A percentile compares a stretch with the other conserved stretches of the same genome.
Conservation (phyloP, 2,888 invertebrate species). For the Latrodectus hesperus region DNA sequence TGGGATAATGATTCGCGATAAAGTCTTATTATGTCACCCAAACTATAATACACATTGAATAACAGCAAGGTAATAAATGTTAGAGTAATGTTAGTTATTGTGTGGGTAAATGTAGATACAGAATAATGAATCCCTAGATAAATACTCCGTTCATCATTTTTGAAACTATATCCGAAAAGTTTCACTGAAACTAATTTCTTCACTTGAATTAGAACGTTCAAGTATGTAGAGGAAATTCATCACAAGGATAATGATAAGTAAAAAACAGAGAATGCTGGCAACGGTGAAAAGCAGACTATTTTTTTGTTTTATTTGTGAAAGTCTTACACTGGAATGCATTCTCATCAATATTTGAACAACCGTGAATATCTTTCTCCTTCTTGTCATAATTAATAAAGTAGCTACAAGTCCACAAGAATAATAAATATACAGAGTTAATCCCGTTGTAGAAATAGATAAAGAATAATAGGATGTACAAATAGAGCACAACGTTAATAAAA, state of each 20-base stretch:
- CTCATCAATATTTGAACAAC: neutral
- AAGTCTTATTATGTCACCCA: neutral
- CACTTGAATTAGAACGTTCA: neutral
- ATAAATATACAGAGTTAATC: neutral
- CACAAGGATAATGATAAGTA: neutral
- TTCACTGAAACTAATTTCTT: neutral
- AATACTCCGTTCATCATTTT: neutral
- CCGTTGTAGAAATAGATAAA: neutral
- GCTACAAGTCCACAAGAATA: slow-evolving; percentile 1
- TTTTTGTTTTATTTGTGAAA: neutral
- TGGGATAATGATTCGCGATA: slow-evolving; percentile 6
- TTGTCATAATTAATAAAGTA: neutral
- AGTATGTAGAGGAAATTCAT: neutral
- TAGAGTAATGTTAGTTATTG: neutral
- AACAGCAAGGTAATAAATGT: slow-evolving; percentile 23
- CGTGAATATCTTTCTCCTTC: slow-evolving; percentile 8
- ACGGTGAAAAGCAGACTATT: neutral
- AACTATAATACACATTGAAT: neutral
- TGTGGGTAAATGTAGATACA: neutral
- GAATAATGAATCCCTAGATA: neutral
- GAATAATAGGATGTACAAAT: neutral
- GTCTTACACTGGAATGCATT: neutral
- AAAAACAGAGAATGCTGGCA: neutral
- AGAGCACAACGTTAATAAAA: neutral
- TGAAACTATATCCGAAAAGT: neutral